These are phyloP conservation scores for Falco columbarius DNA, from an alignment of 2,797 vertebrate species.

Conservation along the genomic window DNA sequence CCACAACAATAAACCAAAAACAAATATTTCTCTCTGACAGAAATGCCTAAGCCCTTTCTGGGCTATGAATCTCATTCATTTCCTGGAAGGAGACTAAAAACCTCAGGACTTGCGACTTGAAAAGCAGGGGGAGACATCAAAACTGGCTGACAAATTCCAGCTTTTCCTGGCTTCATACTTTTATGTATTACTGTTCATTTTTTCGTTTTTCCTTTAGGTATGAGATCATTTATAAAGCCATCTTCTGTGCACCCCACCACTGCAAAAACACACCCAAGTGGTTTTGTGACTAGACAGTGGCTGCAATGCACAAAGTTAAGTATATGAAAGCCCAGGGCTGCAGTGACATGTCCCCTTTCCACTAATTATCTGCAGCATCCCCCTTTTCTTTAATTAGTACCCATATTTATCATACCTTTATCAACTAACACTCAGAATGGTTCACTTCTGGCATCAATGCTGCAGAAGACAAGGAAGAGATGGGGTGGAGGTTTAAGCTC, in stretches of 20 bases:
- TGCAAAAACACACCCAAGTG: background rate
- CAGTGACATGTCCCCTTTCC: background rate
- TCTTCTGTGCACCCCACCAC: background rate
- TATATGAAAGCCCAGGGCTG: background rate
- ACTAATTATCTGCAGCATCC: background rate
- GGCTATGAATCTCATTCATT: constrained; percentile 22
- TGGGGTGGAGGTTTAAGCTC: background rate
- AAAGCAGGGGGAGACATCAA: constrained; percentile 18
- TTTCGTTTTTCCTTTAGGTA: background rate
- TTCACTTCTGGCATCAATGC: background rate
- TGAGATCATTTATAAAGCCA: background rate
- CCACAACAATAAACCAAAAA: constrained; percentile 40
- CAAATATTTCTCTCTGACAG: constrained; percentile 47
- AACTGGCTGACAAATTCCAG: background rate
- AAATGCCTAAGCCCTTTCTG: constrained; percentile 41
- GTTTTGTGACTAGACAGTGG: background rate
- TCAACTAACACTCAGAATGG: background rate
- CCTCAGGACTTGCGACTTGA: background rate
- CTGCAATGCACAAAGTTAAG: rapidly evolving
- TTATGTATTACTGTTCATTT: background rate
- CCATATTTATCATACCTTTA: background rate
- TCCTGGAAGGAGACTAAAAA: constrained; percentile 49
- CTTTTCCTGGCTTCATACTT: constrained; percentile 16
- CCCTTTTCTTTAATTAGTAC: background rate
- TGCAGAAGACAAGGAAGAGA: background rate